Evolutionary conservation across 2,113 vertebrate species (phyloP), one percentile per base, ranked within the genome.

Genomic region (Macrotis lagotis): DNA sequence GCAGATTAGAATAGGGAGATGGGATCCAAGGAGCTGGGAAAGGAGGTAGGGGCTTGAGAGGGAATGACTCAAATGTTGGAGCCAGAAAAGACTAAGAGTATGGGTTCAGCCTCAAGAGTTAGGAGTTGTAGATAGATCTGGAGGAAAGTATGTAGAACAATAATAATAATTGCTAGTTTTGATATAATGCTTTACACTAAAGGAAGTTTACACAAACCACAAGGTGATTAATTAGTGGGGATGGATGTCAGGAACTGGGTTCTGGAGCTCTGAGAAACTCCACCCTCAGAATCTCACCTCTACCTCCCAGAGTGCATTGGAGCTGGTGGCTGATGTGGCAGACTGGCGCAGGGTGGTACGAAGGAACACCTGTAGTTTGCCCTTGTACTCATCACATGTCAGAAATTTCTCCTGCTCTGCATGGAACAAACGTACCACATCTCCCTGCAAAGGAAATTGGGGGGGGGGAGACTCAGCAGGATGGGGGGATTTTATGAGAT

Each of bases 341-440:
- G 99, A 99, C 97, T 99, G 99, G 14, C 99, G 98, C 96, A 99
- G 98, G 0, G 99, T 99, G 83, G 99, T 99, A 3, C 99, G 98
- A 3, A 99, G 99, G 95, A 99, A 99, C 11, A 99, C 99, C 8
- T 99, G 99, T 16, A 99, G 98, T 94, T 99, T 99, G 97, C 98
- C 97, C 95, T 99, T 99, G 97, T 99, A 99, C 97, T 99, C 99
- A 0, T 99, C 99, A 0, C 99, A 99, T 0, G 99, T 99, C 95
- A 99, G 98, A 97, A 99, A 99, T 98, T 99, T 99, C 97, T 99
- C 99, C 98, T 99, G 99, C 98, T 99, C 99, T 0, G 99, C 99
- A 0, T 99, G 99, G 98, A 99, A 99, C 93, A 99, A 98, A 83
- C 99, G 99, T 50, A 99, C 99, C 93, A 99, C 99, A 0, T 99